A percentile compares a stretch with the other conserved stretches of the same genome.
phyloP scores from a whole-genome alignment of 2,797 vertebrate genomes.

The Enteromius argenteus region DNA sequence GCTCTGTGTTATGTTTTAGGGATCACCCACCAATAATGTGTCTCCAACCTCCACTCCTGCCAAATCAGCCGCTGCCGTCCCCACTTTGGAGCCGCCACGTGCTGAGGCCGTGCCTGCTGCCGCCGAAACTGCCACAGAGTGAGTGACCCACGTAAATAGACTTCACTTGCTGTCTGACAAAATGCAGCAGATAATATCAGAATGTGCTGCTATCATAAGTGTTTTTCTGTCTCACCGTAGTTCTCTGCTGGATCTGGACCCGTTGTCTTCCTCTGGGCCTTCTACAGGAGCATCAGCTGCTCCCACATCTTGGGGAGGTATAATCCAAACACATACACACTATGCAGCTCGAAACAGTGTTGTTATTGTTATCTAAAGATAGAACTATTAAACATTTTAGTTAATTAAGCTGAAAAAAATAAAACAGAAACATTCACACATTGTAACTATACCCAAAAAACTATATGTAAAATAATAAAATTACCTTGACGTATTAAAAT shows the following conservation, averaged over 20 bases:
- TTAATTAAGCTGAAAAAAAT: not conserved
- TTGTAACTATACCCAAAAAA: too few species aligned
- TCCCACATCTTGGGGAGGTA: slow-evolving; percentile 95
- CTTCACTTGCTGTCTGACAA: slow-evolving; percentile 15
- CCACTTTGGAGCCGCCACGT: slow-evolving; percentile 78
- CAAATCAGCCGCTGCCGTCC: slow-evolving; percentile 89
- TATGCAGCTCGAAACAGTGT: not conserved
- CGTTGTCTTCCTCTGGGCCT: slow-evolving; percentile 85
- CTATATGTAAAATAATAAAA: not conserved
- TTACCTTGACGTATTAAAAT: not conserved
- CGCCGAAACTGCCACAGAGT: slow-evolving; percentile 81
- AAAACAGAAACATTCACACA: not conserved
- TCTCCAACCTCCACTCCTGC: slow-evolving; percentile 96
- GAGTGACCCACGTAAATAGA: slow-evolving; percentile 48
- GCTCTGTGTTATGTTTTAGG: slow-evolving; percentile 75
- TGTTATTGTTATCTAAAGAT: not conserved
- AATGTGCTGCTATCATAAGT: not conserved
- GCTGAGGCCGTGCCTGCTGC: slow-evolving; percentile 82
- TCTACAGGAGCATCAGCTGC: slow-evolving; percentile 79
- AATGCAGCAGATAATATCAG: not conserved
- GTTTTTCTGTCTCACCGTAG: slow-evolving; percentile 70
- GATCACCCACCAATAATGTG: slow-evolving; percentile 93
- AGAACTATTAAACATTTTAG: not conserved
- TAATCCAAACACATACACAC: slow-evolving; percentile 47
- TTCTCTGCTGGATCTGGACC: slow-evolving; percentile 94